These are phyloP conservation scores for Sebastes fasciatus DNA, from an alignment of 2,113 vertebrate species.

Conservation along the genomic window DNA sequence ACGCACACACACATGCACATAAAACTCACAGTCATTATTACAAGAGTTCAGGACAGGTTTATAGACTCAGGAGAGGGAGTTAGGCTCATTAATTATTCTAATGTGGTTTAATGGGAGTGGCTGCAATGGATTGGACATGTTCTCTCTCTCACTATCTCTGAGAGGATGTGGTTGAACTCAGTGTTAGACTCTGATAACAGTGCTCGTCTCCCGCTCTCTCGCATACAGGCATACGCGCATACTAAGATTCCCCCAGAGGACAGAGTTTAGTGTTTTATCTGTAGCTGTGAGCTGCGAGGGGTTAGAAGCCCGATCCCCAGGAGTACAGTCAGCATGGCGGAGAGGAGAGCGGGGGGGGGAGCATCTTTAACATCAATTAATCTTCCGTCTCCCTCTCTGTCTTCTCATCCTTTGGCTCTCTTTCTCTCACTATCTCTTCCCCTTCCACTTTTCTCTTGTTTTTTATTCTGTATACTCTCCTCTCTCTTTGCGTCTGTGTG, in stretches of 20 bases:
- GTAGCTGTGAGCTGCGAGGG: conserved; percentile 63
- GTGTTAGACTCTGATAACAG: conserved; percentile 60
- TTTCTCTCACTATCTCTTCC: conserved; percentile 31
- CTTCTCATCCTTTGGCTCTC: conserved; percentile 31
- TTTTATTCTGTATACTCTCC: conserved; percentile 25
- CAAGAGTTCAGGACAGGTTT: conserved; percentile 72
- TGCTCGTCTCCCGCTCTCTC: conserved; percentile 48
- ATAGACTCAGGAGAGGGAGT: conserved; percentile 72
- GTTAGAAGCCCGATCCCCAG: conserved; percentile 64
- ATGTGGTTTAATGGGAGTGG: conserved; percentile 71
- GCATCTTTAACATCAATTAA: conserved; percentile 76
- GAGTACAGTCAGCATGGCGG: conserved; percentile 51
- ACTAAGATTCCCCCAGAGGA: conserved; percentile 65
- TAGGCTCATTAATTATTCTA: conserved; percentile 79
- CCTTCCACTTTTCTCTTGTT: conserved; percentile 22
- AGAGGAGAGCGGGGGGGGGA: conserved; percentile 36
- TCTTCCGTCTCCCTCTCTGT: conserved; percentile 57
- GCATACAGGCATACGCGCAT: conserved; percentile 33
- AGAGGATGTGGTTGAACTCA: conserved; percentile 51
- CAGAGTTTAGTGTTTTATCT: conserved; percentile 75
- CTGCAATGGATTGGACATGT: conserved; percentile 59
- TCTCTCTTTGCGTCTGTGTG: neutral
- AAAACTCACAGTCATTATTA: conserved; percentile 65
- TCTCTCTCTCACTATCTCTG: conserved; percentile 48
- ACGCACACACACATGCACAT: conserved; percentile 37